Conservation (phyloP, 2,113 vertebrate species). For the Vanacampus margaritifer region DNA sequence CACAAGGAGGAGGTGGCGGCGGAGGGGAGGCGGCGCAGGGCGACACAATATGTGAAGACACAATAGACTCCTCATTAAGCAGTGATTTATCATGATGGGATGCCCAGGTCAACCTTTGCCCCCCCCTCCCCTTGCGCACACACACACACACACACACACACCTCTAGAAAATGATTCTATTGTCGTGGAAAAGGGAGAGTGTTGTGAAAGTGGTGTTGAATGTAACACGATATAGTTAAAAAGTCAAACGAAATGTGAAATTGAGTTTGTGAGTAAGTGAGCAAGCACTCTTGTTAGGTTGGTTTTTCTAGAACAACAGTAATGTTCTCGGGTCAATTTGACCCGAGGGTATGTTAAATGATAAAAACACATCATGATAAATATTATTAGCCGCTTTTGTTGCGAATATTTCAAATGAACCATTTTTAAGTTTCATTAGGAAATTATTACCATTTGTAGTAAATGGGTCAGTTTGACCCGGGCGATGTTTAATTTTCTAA, state of each 20-base stretch:
- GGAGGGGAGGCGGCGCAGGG: constrained; percentile 13
- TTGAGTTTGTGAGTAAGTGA: background rate
- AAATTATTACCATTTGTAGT: too few species aligned
- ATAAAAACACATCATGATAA: too few species aligned
- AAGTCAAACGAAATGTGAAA: constrained; percentile 59
- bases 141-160: constrained; percentile 49
- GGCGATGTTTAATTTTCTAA: too few species aligned
- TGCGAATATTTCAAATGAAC: too few species aligned
- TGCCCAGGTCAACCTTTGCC: constrained; percentile 95
- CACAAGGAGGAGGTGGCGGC: constrained; percentile 68
- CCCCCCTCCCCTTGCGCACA: constrained; percentile 75
- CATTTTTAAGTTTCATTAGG: too few species aligned
- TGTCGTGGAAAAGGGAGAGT: constrained; percentile 79
- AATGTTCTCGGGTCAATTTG: too few species aligned
- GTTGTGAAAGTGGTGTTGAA: constrained; percentile 55
- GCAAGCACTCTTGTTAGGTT: background rate
- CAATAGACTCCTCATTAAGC: constrained; percentile 95
- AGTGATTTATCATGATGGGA: constrained; percentile 99
- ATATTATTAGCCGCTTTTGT: too few species aligned
- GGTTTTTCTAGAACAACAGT: too few species aligned
- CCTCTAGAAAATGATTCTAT: constrained; percentile 75
- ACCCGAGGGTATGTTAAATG: too few species aligned
- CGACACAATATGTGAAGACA: constrained; percentile 76
- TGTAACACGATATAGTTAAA: constrained; percentile 64
- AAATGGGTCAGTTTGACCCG: too few species aligned